phyloP scores from a whole-genome alignment of 1,140 invertebrate genomes.

The Argopecten irradians region DNA sequence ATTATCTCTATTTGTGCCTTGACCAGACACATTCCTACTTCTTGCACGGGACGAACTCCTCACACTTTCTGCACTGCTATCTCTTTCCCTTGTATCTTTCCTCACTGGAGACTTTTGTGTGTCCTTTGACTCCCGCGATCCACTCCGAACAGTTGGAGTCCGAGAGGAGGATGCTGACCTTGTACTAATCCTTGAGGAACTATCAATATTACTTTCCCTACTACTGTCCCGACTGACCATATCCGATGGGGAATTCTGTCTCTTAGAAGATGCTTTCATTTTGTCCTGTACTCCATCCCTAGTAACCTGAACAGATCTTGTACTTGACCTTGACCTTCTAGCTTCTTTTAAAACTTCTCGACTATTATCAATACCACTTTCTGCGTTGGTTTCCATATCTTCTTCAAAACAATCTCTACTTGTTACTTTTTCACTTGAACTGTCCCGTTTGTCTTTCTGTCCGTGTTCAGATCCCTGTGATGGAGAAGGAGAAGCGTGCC shows the following conservation, averaged over 20 bases:
- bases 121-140: not conserved
- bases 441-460: not conserved
- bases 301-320: not conserved
- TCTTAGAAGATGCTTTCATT: not conserved
- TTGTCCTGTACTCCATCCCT: not conserved
- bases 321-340: not conserved
- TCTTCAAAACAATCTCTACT: not conserved
- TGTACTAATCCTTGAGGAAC: not conserved
- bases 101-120: not conserved
- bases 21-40: not conserved
- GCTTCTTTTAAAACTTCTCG: not conserved
- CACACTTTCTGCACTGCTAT: not conserved
- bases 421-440: not conserved
- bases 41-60: not conserved
- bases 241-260: not conserved
- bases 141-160: not conserved
- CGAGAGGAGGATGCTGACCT: not conserved
- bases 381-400: not conserved
- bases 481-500: not conserved
- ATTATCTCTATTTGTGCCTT: not conserved
- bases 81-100: slow-evolving; percentile 1
- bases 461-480: not conserved
- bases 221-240: not conserved
- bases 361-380: not conserved
- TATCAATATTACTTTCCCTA: not conserved